phyloP scores from a whole-genome alignment of 92 coral and sea anemone species.

The Porites cylindrica region DNA sequence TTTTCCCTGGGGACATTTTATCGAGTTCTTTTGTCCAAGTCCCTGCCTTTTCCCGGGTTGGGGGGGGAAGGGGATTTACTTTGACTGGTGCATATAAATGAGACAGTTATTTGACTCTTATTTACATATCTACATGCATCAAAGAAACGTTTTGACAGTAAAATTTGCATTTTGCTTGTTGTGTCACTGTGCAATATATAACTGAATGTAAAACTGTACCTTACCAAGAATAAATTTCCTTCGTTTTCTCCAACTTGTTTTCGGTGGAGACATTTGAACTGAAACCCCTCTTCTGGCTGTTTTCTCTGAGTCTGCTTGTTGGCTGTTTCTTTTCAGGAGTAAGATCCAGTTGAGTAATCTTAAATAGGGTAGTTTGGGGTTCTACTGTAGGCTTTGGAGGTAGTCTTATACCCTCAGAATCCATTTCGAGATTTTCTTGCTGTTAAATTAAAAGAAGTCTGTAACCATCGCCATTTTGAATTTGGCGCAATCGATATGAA shows the following conservation, averaged over 20 bases:
- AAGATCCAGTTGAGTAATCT: conserved; percentile 76
- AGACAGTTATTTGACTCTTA: too few relatives aligned
- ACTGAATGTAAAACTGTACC: neutral
- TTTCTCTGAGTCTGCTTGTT: conserved; percentile 16
- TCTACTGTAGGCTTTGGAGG: conserved; percentile 77
- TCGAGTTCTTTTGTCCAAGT: conserved; percentile 1
- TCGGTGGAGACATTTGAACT: neutral
- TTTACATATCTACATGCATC: too few relatives aligned
- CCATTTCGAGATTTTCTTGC: conserved; percentile 11
- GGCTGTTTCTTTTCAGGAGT: conserved; percentile 82
- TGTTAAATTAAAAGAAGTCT: neutral
- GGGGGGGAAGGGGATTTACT: too few relatives aligned
- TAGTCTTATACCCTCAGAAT: conserved; percentile 66
- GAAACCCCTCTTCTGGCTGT: neutral
- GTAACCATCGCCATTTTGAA: conserved; percentile 42
- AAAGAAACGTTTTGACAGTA: neutral
- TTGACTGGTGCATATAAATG: neutral
- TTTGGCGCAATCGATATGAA: conserved; percentile 7
- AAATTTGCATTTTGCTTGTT: neutral
- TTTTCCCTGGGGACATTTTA: neutral
- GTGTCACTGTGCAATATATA: too few relatives aligned
- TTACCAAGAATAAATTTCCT: conserved; percentile 27
- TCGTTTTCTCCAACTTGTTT: neutral
- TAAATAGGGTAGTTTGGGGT: conserved; percentile 50
- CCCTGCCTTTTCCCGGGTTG: neutral